Conservation (phyloP, 53 echinoderm and acorn worm genomes). For the Henricia sp. region DNA sequence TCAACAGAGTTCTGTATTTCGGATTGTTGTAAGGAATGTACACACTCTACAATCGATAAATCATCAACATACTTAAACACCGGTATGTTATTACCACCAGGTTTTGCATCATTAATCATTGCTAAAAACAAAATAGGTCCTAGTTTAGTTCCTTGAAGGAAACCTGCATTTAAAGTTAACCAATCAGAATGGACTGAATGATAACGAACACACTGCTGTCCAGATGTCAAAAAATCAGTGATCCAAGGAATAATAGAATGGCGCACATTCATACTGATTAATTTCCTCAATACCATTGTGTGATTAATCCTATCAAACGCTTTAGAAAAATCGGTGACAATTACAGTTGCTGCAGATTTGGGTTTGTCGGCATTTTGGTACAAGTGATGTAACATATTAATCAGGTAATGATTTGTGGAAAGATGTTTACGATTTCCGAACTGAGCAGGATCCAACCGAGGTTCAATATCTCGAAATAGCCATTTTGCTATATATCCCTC, state of each 20-base stretch:
- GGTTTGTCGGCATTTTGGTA: conserved; percentile 1
- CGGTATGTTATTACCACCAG: not conserved
- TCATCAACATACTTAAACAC: conserved; percentile 22
- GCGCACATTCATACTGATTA: conserved; percentile 1
- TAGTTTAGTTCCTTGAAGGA: conserved; percentile 17
- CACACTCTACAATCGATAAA: conserved; percentile 12
- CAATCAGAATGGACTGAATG: not conserved
- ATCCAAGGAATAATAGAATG: not conserved
- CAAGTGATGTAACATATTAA: conserved; percentile 6
- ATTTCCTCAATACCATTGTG: not conserved
- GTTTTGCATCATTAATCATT: conserved; percentile 2
- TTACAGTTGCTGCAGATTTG: conserved; percentile 4
- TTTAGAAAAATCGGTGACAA: conserved; percentile 35
- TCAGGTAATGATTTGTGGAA: conserved; percentile 25
- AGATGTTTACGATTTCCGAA: conserved; percentile 22
- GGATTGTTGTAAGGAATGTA: not conserved
- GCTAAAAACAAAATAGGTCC: conserved; percentile 14
- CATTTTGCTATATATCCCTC: conserved; percentile 35
- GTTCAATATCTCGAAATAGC: conserved; percentile 10
- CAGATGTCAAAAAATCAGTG: not conserved
- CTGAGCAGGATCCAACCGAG: not conserved
- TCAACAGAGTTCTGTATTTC: not conserved
- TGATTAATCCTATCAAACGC: conserved; percentile 32
- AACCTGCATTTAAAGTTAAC: conserved; percentile 11
- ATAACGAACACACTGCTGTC: not conserved